These are phyloP conservation scores for Loriculus beryllinus DNA, from an alignment of 2,797 vertebrate genomes.

Conservation along the genomic window DNA sequence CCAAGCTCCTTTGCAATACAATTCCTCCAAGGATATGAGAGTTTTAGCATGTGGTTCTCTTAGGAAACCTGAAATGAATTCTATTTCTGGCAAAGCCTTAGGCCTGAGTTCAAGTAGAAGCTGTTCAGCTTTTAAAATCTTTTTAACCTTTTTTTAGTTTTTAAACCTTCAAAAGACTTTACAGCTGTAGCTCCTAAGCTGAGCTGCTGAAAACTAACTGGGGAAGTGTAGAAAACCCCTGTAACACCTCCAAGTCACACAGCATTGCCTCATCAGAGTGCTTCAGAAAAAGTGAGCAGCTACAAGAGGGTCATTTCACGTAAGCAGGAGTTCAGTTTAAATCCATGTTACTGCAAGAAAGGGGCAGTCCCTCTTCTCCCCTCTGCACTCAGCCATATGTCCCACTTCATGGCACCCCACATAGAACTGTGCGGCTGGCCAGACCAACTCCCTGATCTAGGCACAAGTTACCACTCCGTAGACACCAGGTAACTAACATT, in stretches of 20 bases:
- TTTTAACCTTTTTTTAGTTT: not conserved
- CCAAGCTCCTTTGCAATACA: not conserved
- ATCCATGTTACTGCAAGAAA: not conserved
- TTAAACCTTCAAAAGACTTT: not conserved
- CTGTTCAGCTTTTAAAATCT: not conserved
- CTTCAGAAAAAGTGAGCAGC: not conserved
- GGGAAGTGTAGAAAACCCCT: not conserved
- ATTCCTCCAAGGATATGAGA: not conserved
- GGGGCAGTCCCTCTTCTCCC: not conserved
- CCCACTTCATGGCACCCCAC: too few species aligned
- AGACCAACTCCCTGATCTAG: not conserved
- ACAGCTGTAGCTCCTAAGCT: not conserved
- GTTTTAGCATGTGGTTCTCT: not conserved
- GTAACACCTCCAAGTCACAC: not conserved
- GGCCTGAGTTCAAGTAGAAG: not conserved
- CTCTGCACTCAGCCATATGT: not conserved
- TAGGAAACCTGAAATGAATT: not conserved
- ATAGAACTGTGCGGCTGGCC: rapidly evolving
- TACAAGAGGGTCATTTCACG: not conserved
- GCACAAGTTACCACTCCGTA: rapidly evolving
- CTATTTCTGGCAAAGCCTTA: not conserved
- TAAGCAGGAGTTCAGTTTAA: not conserved
- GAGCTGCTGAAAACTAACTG: not conserved
- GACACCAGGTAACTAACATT: not conserved
- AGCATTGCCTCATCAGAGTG: not conserved